phyloP scores from a whole-genome alignment of 1,140 invertebrate species.

The Augochlora pura region DNA sequence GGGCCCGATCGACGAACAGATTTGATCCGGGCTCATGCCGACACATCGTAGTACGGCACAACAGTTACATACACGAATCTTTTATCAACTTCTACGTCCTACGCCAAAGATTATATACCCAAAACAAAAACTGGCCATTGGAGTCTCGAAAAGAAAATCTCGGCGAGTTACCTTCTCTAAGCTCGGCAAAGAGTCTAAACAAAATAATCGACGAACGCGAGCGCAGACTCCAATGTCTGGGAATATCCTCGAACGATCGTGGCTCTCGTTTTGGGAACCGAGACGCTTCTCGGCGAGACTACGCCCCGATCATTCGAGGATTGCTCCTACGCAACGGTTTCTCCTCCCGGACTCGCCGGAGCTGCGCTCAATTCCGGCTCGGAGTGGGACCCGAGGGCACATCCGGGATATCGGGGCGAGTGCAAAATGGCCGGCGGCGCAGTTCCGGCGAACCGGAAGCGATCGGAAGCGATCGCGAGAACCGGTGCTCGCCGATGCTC shows the following conservation, averaged over 20 bases:
- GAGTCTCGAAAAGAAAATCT: conserved; percentile 25
- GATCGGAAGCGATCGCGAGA: neutral
- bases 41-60: conserved; percentile 76
- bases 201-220: neutral
- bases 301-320: conserved; percentile 6
- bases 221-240: conserved; percentile 29
- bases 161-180: too few species aligned
- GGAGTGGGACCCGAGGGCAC: neutral
- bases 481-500: conserved; percentile 1
- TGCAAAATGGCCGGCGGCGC: neutral
- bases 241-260: conserved; percentile 18
- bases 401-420: neutral
- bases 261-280: too few species aligned
- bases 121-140: conserved; percentile 19
- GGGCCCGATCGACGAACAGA: conserved; percentile 25
- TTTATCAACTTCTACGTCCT: conserved; percentile 71
- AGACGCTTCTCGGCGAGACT: too few species aligned
- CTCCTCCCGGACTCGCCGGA: neutral
- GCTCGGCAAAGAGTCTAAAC: neutral
- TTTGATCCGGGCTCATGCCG: conserved; percentile 69
- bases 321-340: neutral
- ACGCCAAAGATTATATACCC: conserved; percentile 46
- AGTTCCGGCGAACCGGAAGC: conserved; percentile 14
- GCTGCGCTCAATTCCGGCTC: neutral
- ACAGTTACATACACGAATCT: conserved; percentile 77